Percentiles rank a stretch among this genome's conserved stretches.
These are phyloP conservation scores for Perca flavescens DNA, from an alignment of 2,113 vertebrate species.

Conservation along the genomic window DNA sequence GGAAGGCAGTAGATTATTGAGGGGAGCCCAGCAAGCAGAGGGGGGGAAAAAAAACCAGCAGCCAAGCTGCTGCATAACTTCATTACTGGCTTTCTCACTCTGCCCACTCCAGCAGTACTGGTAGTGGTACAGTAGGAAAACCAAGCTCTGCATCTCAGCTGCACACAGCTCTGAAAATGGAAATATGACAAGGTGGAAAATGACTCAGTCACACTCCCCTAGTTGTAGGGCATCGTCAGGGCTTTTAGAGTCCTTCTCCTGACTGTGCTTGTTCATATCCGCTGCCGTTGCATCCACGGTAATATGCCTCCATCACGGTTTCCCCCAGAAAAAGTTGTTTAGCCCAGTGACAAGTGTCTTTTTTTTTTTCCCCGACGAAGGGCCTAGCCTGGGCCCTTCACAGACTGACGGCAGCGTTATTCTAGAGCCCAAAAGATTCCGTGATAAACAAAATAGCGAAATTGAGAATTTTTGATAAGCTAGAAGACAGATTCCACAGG, in stretches of 20 bases:
- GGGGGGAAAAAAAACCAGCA: neutral
- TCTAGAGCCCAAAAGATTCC: no score
- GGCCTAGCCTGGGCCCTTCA: no score
- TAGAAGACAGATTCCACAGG: no score
- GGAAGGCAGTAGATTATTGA: neutral
- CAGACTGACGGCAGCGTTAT: no score
- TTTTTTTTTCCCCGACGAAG: no score
- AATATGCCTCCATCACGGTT: no score
- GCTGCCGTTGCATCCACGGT: no score
- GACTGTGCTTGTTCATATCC: neutral
- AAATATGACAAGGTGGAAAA: constrained; percentile 52
- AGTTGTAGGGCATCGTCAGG: neutral
- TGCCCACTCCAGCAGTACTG: neutral
- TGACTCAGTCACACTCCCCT: constrained; percentile 11
- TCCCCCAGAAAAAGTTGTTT: no score
- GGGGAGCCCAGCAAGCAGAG: neutral
- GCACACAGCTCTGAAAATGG: constrained; percentile 6
- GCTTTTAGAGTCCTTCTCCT: neutral
- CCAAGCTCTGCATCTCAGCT: constrained; percentile 22
- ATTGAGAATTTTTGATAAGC: no score
- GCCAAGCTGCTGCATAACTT: constrained; percentile 4
- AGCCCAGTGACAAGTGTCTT: no score
- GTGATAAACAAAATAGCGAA: no score
- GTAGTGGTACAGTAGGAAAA: neutral
- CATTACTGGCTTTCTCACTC: neutral